These are phyloP conservation scores for Bryconaethiops microstoma DNA, from an alignment of 2,797 vertebrate genomes.

Conservation along the genomic window DNA sequence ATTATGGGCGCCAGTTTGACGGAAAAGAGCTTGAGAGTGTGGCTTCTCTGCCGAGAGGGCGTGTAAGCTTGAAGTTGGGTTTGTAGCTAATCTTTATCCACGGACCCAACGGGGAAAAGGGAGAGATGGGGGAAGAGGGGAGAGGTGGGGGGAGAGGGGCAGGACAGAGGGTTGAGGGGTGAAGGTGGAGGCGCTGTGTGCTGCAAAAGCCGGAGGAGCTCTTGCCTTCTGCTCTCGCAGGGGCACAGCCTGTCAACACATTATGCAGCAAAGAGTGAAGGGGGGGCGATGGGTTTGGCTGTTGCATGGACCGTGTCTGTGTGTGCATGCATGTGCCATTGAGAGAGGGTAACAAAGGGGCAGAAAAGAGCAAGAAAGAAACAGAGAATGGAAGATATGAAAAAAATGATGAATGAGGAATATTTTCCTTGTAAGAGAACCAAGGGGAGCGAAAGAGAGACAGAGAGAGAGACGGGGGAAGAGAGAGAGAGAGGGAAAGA, in stretches of 20 bases:
- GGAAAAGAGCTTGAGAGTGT: neutral
- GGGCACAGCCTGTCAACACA: slow-evolving; percentile 75
- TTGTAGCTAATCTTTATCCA: slow-evolving; percentile 21
- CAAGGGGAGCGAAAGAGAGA: no score
- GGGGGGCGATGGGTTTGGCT: neutral
- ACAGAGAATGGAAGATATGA: no score
- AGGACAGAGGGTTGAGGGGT: slow-evolving; percentile 17
- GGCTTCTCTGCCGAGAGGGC: neutral
- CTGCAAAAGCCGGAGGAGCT: slow-evolving; percentile 74
- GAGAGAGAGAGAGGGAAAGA: neutral
- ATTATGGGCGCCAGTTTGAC: neutral
- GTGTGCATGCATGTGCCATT: slow-evolving; percentile 10
- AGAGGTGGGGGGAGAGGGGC: neutral
- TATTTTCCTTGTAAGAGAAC: neutral
- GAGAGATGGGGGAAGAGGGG: neutral
- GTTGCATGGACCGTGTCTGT: neutral
- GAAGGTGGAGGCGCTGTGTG: slow-evolving; percentile 58
- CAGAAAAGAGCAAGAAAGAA: neutral
- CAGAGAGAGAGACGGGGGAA: neutral
- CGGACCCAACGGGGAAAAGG: neutral
- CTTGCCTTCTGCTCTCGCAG: slow-evolving; percentile 77
- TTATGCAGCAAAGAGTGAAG: slow-evolving; percentile 63
- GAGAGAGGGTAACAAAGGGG: neutral
- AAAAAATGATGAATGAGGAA: neutral
- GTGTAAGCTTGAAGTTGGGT: neutral